Conservation (phyloP, 1,140 invertebrate species). For the Aphidius ervi region DNA sequence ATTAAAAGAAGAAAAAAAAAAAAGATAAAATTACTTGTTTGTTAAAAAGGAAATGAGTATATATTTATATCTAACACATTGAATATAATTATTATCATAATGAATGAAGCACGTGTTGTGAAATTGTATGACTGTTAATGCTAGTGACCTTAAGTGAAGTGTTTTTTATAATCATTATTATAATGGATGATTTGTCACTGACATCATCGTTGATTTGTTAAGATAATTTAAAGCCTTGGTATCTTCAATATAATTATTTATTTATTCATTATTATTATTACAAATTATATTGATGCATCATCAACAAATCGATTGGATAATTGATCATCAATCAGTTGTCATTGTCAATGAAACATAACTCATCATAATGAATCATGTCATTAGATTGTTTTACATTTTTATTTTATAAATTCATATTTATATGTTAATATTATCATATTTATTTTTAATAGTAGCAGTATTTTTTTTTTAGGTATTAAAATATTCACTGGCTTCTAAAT, state of each 20-base stretch:
- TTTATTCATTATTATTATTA: not conserved
- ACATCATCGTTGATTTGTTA: constrained; percentile 14
- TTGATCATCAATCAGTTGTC: too few species aligned
- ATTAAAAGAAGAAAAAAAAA: not conserved
- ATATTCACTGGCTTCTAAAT: too few species aligned
- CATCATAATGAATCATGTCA: too few species aligned
- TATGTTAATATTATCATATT: too few species aligned
- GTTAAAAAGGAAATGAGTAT: constrained; percentile 18
- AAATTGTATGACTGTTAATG: constrained; percentile 18
- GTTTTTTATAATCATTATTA: not conserved
- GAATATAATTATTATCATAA: constrained; percentile 17
- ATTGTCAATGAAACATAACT: too few species aligned
- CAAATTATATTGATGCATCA: too few species aligned
- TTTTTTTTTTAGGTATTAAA: too few species aligned
- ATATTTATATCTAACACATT: constrained; percentile 7
- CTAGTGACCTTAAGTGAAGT: constrained; percentile 15
- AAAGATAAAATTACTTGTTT: not conserved
- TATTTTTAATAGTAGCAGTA: too few species aligned
- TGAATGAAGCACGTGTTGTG: constrained; percentile 22
- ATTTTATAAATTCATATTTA: too few species aligned
- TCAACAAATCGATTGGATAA: too few species aligned
- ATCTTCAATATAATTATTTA: not conserved
- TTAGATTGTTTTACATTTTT: too few species aligned
- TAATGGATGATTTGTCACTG: not conserved
- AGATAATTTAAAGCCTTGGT: too few species aligned